Evolutionary conservation across 1,140 invertebrate genomes (phyloP), one percentile per base, ranked within the genome.

Genomic region (Aphaenogaster ashmeadi): DNA sequence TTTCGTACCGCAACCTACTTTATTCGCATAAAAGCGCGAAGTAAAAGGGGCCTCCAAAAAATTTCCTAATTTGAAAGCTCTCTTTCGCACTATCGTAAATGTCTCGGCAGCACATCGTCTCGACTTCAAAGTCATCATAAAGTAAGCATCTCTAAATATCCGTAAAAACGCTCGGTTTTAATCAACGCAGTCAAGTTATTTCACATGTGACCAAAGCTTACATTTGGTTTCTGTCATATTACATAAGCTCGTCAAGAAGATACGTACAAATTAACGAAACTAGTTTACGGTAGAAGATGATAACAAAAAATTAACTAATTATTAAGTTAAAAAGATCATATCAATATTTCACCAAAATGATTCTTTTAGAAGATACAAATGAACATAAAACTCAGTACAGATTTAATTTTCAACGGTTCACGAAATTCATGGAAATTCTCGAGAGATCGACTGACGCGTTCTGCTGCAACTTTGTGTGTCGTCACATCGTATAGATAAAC

Each of bases 1-100:
- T 69, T 44, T 69, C 15, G 15, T 21, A 15, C 13, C 21, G 47
- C 38, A 38, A 58, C 41, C 64, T 79, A 44, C 7, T 77, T 13
- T 15, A 52, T 54, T 33, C 47, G 7, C 47, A 56, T 38, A 81
- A 71, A 71, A 81, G 47, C 47, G 21, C 56, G 38, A 81, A 80
- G 9, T 56, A n/a, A 27, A 27, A 27, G n/a, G 13, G n/a, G 15
- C 13, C 13, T 27, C 13, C 56, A 69, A 79, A 50, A 44, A 47
- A 44, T 54, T 87, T 79, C 75, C 36, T 78, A 80, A 85, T 90
- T 88, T 85, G 13, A 75, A 86, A 90, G 60, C 86, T 54, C 56
- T 69, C 75, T 85, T 79, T 58, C 62, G 13, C n/a, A 33, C 80
- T 44, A 38, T 58, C 64, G 36, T 54, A 54, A 83, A 74, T 74